Percentiles rank a stretch among this genome's conserved stretches.
phyloP scores from a whole-genome alignment of 2,113 vertebrate species.

The Dicerorhinus sumatrensis region DNA sequence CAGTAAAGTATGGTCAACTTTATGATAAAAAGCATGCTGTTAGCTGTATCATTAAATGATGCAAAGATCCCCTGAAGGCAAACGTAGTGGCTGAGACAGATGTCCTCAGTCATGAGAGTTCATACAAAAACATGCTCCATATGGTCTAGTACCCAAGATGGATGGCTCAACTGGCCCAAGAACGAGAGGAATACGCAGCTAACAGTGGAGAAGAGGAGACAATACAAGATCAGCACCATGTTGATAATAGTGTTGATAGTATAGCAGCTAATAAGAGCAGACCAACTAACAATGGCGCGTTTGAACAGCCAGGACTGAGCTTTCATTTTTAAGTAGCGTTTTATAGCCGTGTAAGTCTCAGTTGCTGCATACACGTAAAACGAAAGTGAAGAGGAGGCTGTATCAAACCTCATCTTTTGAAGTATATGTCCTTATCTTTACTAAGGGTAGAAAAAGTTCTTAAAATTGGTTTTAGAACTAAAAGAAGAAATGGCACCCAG shows the following conservation, averaged over 20 bases:
- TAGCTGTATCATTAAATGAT: slow-evolving; percentile 69
- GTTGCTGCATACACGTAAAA: not conserved
- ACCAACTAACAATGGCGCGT: not conserved
- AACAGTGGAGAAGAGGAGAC: not conserved
- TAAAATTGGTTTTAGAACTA: slow-evolving; percentile 48
- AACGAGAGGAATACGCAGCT: slow-evolving; percentile 11
- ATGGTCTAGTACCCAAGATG: slow-evolving; percentile 61
- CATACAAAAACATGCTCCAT: slow-evolving; percentile 69
- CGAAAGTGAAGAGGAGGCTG: not conserved
- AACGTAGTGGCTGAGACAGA: slow-evolving; percentile 46
- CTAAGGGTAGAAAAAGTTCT: not conserved
- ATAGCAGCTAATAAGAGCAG: not conserved
- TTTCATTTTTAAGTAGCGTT: not conserved
- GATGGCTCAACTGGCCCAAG: not conserved
- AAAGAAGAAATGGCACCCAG: slow-evolving; percentile 53
- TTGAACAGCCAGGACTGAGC: not conserved
- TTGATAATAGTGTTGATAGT: not conserved
- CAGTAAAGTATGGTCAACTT: slow-evolving; percentile 45
- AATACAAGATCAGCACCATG: not conserved
- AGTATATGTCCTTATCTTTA: not conserved
- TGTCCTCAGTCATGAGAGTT: slow-evolving; percentile 73
- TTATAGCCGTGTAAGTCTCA: not conserved
- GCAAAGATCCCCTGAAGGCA: slow-evolving; percentile 65
- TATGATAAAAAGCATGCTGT: slow-evolving; percentile 61
- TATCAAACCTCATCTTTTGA: slow-evolving; percentile 14